Evolutionary conservation across 1,140 invertebrate genomes (phyloP), one percentile per base, ranked within the genome.

Genomic region (Macrosteles quadrilineatus): DNA sequence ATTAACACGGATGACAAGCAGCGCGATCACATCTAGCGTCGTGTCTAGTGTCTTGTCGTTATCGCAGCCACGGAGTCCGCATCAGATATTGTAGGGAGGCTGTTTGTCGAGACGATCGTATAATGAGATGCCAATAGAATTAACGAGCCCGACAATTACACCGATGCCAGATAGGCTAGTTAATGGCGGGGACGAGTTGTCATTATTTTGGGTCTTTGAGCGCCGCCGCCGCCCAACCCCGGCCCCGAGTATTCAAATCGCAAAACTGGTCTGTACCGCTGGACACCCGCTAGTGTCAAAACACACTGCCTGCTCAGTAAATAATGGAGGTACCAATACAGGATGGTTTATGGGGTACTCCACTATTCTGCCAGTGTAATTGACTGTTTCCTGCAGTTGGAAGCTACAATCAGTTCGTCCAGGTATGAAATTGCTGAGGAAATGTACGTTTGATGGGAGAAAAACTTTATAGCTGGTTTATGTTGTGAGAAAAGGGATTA

Each of bases 71-170:
- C 47, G 4, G 21, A 27, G 55, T 14, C 27, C n/a, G 14, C 6
- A 59, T 59, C 55, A 59, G 55, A 59, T 59, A 59, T 27, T 3
- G 47, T 4, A 50, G 3, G 21, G 6, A 11, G 25, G 12, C 2
- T 59, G 55, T 59, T 30, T 59, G 55, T 23, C 55, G 4, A 30
- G 23, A 27, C 55, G 55, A 59, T 59, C 55, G 21, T 25, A 59
- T 59, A 59, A 59, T 59, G 55, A 59, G 55, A 59, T 59, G 55
- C 55, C 55, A 59, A 59, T 59, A 59, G 55, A 59, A 59, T 59
- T 59, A 59, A 59, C 55, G 55, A 59, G 55, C 55, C 55, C 55
- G 27, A 59, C 55, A 59, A 59, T 59, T 59, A 59, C 55, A 59
- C 55, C 23, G 55, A 59, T 59, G 14, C 55, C 55, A 27, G 55